Evolutionary conservation across 1,140 invertebrate species (phyloP), one percentile per base, ranked within the genome.

Genomic region (Calephelis nemesis): DNA sequence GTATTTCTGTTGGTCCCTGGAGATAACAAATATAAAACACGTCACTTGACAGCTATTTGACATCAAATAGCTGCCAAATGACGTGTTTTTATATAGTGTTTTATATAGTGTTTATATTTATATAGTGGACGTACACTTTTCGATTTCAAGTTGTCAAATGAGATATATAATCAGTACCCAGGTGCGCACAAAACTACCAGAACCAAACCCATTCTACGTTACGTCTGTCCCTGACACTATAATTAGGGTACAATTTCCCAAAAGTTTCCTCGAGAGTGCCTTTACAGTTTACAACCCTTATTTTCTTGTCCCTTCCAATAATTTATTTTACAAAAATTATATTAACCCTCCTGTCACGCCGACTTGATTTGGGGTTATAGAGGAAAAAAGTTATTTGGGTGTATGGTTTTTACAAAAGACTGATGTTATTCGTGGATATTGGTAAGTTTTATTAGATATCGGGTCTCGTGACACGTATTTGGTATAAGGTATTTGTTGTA

Each of bases 311-410:
- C 52, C 52, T 58, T 58, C 52, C 52, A 58, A 10, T 30, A 58
- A 58, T 58, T 58, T 58, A 58, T 15, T 58, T 58, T 58, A 39
- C 9, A 58, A 58, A 58, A 58, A 58, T 58, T 58, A 58, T 58
- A 58, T 58, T 58, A 58, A 58, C 52, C 52, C 52, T 58, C 4
- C 52, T 58, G 52, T 58, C 52, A 58, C 52, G 52, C 52, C 11
- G 52, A 19, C 52, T 58, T 58, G 52, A 58, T 58, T 58, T 58
- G 52, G 52, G 52, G 52, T 30, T 58, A 58, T 30, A 58, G 19
- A 58, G 30, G 52, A 15, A 19, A 13, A 9, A 5, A 58, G 4
- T 58, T 58, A 39, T 54, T 30, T 54, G 12, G 8, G 15, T 58
- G 30, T 39, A 50, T 58, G 39, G 19, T 8, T 15, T 30, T 58